Percentiles rank a stretch among this genome's conserved stretches.
phyloP scores from a whole-genome alignment of 2,888 invertebrate genomes.

The Odiellus spinosus region DNA sequence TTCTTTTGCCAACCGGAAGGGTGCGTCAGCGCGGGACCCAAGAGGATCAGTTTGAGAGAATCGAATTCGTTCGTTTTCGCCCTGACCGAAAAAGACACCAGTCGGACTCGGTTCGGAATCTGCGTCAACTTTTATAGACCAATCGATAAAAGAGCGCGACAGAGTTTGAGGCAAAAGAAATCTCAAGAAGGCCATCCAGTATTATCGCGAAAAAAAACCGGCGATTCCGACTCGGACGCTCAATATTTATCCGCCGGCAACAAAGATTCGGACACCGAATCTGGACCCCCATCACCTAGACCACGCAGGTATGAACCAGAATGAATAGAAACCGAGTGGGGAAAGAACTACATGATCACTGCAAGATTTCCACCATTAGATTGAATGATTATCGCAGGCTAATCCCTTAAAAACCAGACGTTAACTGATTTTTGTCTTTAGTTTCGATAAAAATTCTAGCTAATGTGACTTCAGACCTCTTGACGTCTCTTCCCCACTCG shows the following conservation, averaged over 20 bases:
- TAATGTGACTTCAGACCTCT: too few relatives aligned
- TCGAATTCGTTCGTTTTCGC: conserved; percentile 95
- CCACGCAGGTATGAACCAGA: conserved; percentile 3
- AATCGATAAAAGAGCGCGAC: conserved; percentile 33
- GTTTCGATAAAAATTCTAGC: too few relatives aligned
- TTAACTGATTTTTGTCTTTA: too few relatives aligned
- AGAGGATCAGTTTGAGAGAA: conserved; percentile 65
- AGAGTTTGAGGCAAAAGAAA: background rate
- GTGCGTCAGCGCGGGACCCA: conserved; percentile 69
- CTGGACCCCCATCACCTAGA: conserved; percentile 17
- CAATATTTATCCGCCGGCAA: conserved; percentile 6
- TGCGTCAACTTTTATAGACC: conserved; percentile 97
- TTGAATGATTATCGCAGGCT: too few relatives aligned
- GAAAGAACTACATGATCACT: too few relatives aligned
- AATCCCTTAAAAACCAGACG: too few relatives aligned
- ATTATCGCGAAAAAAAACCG: background rate
- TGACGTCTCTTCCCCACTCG: too few relatives aligned
- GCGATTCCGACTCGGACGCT: background rate
- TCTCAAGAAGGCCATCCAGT: background rate
- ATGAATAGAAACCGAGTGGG: too few relatives aligned
- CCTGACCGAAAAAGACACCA: conserved; percentile 96
- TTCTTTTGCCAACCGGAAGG: conserved; percentile 99
- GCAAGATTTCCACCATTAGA: too few relatives aligned
- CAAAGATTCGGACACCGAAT: conserved; percentile 17
- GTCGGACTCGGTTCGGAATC: conserved; percentile 60